Base-by-base conservation (phyloP, 2,888 invertebrate genomes). In the Xestia ashworthii region DNA sequence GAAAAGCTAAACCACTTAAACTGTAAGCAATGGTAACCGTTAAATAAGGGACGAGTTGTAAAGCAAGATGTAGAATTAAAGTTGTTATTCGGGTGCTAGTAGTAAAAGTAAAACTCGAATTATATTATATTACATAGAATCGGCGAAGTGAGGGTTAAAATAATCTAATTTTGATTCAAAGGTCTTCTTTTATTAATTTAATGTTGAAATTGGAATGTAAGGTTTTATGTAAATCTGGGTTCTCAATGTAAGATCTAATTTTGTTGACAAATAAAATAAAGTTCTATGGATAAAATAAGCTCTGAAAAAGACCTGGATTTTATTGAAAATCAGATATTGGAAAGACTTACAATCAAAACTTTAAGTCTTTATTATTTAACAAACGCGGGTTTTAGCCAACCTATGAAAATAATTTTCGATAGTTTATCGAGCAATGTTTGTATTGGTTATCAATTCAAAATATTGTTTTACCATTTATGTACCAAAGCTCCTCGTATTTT, bases 1-100 rank as follows among this genome's bases (percentile, higher is more conserved):
- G 65, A 78, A 78, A 62, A 62, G 71, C 50, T 70, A 60, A 80
- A 75, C 82, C 79, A 76, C 80, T 81, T 65, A 65, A 79, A 66
- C 41, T 68, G 41, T 85, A 48, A 76, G 71, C 25, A 22, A 55
- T 72, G 44, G n/a, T n/a, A 32, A 64, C 81, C n/a, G 32, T 76
- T 72, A 72, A 70, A 76, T 69, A 64, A 60, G 46, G 64, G 81
- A 55, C 48, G 14, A 60, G 53, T 65, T 71, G 48, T 76, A 62
- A 71, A 84, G 76, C 68, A 71, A 66, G 75, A 67, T 48, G 25
- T 64, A 41, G 25, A 60, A 69, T 69, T 72, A 50, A 44, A 53
- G 50, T 78, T 32, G 32, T 55, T 46, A 64, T 55, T 71, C 25
- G 25, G n/a, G 41, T 22, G n/a, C 32, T 25, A 14, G 55, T 74